Evolutionary conservation across 1,140 invertebrate species (phyloP).

Genomic region (Plectrocnemia conspersa): DNA sequence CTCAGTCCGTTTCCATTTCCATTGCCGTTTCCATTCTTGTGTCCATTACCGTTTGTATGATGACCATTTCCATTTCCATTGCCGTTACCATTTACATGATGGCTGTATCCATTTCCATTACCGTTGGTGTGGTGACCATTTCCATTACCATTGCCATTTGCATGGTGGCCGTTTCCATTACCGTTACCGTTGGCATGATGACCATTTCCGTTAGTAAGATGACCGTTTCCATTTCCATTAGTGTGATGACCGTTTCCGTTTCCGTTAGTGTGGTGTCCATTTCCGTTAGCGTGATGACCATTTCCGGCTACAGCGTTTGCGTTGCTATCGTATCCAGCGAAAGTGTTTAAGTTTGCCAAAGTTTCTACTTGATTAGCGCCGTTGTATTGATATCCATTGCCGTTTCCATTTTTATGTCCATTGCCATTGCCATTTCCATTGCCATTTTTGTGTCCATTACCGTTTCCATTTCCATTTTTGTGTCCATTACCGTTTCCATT

Average conservation of each 20-base stretch:
- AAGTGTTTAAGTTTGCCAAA: too few relatives aligned
- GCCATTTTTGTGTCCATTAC: conserved; percentile 8
- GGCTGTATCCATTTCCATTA: conserved; percentile 3
- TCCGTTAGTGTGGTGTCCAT: conserved; percentile 2
- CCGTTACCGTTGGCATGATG: conserved; percentile 5
- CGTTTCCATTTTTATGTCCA: too few relatives aligned
- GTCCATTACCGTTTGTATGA: conserved; percentile 5
- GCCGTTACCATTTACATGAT: conserved; percentile 6
- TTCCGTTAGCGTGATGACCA: conserved; percentile 7
- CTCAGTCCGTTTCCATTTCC: background rate
- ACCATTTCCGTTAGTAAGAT: conserved; percentile 13
- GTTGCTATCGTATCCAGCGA: too few relatives aligned
- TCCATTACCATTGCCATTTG: conserved; percentile 13
- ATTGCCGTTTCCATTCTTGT: conserved; percentile 17
- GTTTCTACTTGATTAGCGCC: background rate
- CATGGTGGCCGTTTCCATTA: conserved; percentile 11
- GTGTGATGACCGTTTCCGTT: conserved; percentile 1
- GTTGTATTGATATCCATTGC: background rate
- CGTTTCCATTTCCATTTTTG: background rate
- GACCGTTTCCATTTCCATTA: background rate
- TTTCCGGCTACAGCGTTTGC: conserved; percentile 5
- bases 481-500: conserved; percentile 1
- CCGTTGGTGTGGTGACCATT: conserved; percentile 8
- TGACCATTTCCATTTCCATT: conserved; percentile 22
- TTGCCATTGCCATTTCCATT: conserved; percentile 1